These are phyloP conservation scores for Radopholus similis DNA, from an alignment of 1,140 invertebrate species.

Conservation along the genomic window DNA sequence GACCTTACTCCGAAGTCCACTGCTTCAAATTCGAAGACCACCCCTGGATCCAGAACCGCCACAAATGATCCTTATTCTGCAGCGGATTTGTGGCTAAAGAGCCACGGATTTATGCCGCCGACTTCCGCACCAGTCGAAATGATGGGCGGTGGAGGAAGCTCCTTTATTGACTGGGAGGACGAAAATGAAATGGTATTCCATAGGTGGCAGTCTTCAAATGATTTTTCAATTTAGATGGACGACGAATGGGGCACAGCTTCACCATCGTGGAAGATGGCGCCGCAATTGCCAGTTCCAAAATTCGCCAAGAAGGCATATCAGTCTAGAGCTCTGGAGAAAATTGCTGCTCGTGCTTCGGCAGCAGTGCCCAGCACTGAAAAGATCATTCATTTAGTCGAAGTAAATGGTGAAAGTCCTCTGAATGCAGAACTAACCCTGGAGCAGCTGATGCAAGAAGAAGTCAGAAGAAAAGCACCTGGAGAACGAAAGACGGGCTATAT, in stretches of 20 bases:
- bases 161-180: too few relatives aligned
- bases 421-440: not conserved
- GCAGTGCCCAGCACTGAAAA: too few relatives aligned
- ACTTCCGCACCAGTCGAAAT: not conserved
- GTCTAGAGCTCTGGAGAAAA: too few relatives aligned
- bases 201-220: too few relatives aligned
- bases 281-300: not conserved
- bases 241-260: too few relatives aligned
- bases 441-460: not conserved
- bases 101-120: slow-evolving; percentile 1
- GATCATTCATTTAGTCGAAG: not conserved
- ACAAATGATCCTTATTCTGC: not conserved
- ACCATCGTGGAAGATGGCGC: not conserved
- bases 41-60: not conserved
- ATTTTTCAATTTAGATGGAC: too few relatives aligned
- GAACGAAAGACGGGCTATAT: not conserved
- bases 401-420: not conserved
- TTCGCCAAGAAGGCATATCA: too few relatives aligned
- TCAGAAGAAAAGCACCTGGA: not conserved
- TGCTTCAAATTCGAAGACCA: not conserved
- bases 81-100: not conserved
- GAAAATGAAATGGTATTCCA: too few relatives aligned
- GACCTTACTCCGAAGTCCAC: slow-evolving; percentile 25
- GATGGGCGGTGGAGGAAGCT: too few relatives aligned
- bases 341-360: not conserved